Evolutionary conservation across 2,888 invertebrate genomes (phyloP), one percentile per base, ranked within the genome.

Genomic region (Ischnura elegans): DNA sequence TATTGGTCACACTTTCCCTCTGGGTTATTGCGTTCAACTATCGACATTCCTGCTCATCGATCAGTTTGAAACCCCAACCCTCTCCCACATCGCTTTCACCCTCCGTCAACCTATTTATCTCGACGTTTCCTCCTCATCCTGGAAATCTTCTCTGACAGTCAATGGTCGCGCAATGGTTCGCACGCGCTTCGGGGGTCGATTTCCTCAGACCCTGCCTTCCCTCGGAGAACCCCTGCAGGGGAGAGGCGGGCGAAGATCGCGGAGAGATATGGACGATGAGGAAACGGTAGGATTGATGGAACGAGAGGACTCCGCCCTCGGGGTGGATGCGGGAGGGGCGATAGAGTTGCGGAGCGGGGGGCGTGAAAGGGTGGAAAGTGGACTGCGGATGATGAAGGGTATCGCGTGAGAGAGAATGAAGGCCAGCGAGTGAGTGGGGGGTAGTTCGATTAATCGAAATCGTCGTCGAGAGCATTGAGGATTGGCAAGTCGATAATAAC

Each of bases 91-190:
- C n/a, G n/a, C 61, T 51, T 2, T 51, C 8, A 6, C 61, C 61
- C 6, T 21, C 61, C 61, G 25, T n/a, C 0, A 61, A 2, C 61
- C 61, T n/a, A 61, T 61, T n/a, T 61, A 6, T n/a, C 61, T n/a
- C 4, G 25, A 0, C 36, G 0, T 16, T 10, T 36, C 13, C 76
- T 76, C 76, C 29, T 66, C 29, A 8, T 45, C 45, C 90, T 3
- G 25, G 61, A 55, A 21, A 66, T 90, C 42, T 87, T 42, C 61
- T 55, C 61, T 55, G 42, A 51, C 87, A 51, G 55, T 42, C 61
- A 55, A 55, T 90, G 61, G 90, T 36, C 90, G 61, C 61, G 66
- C 43, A 90, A 43, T 90, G 61, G 90, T 43, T 90, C 66, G n/a
- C 90, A 90, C 43, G 43, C 42, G 90, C 43, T 61, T 25, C 61